phyloP scores from a whole-genome alignment of 2,113 vertebrate species.

The Chloropsis hardwickii region DNA sequence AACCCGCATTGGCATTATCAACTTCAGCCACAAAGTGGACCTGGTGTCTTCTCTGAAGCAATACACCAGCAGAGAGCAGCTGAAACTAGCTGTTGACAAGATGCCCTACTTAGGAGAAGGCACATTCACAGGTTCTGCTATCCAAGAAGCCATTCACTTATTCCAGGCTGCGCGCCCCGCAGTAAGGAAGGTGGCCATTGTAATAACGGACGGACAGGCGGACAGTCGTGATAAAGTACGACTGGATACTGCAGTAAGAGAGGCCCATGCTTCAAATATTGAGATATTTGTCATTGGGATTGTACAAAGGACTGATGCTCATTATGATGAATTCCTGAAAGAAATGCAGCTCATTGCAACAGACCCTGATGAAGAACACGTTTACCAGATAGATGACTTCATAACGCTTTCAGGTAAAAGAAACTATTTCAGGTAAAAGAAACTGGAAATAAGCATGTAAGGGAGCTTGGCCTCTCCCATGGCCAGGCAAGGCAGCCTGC shows the following conservation, averaged over 20 bases:
- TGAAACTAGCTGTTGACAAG: conserved; percentile 74
- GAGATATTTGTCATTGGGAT: conserved; percentile 85
- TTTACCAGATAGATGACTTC: conserved; percentile 84
- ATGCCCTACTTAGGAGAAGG: conserved; percentile 87
- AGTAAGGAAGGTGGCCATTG: conserved; percentile 78
- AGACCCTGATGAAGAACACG: conserved; percentile 77
- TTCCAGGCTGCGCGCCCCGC: conserved; percentile 69
- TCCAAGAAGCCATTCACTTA: conserved; percentile 69
- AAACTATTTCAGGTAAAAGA: background rate
- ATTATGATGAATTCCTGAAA: conserved; percentile 69
- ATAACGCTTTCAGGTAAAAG: conserved; percentile 77
- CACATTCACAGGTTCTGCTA: conserved; percentile 81
- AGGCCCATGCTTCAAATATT: conserved; percentile 56
- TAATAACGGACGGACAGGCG: conserved; percentile 81
- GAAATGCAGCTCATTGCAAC: conserved; percentile 84
- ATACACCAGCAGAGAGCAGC: conserved; percentile 55
- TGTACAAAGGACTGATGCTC: conserved; percentile 72
- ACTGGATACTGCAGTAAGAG: conserved; percentile 63
- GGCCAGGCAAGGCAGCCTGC: background rate
- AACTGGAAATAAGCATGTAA: background rate
- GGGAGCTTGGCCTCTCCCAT: background rate
- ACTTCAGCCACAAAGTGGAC: conserved; percentile 80
- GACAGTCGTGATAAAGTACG: conserved; percentile 72
- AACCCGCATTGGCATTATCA: conserved; percentile 77
- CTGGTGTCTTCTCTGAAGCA: conserved; percentile 76